A percentile compares a stretch with the other conserved stretches of the same genome.
These are phyloP conservation scores for Chironex yamaguchii DNA, from an alignment of 30 jellyfish, hydroid and myxozoan genomes.

Conservation along the genomic window DNA sequence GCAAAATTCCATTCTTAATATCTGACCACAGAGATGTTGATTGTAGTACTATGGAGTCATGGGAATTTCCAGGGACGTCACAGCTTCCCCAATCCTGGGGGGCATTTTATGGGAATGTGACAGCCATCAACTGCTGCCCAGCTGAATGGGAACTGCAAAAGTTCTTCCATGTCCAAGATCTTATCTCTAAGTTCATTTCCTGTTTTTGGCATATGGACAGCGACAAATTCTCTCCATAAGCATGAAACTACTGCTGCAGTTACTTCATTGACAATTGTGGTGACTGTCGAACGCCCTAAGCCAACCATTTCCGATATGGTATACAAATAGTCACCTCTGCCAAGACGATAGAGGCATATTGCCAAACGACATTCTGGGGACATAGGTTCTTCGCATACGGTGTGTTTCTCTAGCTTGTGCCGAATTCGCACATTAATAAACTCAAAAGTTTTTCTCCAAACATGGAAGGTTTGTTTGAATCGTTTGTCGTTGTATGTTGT, in stretches of 20 bases:
- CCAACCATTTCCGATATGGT: conserved; percentile 75
- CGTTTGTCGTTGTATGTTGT: conserved; percentile 11
- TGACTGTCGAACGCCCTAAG: conserved; percentile 61
- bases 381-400: conserved; percentile 51
- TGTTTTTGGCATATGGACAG: conserved; percentile 14
- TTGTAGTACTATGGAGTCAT: conserved; percentile 54
- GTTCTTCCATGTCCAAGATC: conserved; percentile 8
- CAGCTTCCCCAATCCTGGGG: conserved; percentile 65
- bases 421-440: conserved; percentile 43
- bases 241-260: conserved; percentile 22
- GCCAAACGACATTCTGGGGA: conserved; percentile 68
- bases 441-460: conserved; percentile 20
- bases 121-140: conserved; percentile 87
- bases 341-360: conserved; percentile 40
- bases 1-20: neutral
- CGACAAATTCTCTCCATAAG: conserved; percentile 3
- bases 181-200: conserved; percentile 1
- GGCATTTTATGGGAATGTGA: conserved; percentile 66
- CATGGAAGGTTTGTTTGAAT: conserved; percentile 38
- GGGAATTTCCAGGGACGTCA: conserved; percentile 69
- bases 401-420: conserved; percentile 28
- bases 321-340: conserved; percentile 60
- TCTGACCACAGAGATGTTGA: conserved; percentile 8
- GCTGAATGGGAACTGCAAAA: conserved; percentile 26
- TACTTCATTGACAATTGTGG: conserved; percentile 53